A percentile compares a stretch with the other conserved stretches of the same genome.
These are phyloP conservation scores for Liolophura sinensis DNA, from an alignment of 1,140 invertebrate genomes.

Conservation along the genomic window DNA sequence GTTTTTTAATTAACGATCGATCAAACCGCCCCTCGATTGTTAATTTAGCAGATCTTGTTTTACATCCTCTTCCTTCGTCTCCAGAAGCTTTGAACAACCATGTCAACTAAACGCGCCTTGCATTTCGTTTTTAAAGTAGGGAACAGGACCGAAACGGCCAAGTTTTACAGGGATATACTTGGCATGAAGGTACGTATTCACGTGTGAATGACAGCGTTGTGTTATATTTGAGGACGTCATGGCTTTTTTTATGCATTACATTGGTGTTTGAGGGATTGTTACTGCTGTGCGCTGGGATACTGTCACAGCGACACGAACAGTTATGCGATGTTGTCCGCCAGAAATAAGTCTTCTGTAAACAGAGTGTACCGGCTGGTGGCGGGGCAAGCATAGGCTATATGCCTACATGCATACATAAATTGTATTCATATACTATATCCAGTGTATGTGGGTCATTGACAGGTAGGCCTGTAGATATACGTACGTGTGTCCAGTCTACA, in stretches of 20 bases:
- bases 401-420: too few species aligned
- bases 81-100: constrained; percentile 8
- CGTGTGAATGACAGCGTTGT: too few species aligned
- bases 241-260: background rate
- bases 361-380: too few species aligned
- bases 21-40: background rate
- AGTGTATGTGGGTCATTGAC: too few species aligned
- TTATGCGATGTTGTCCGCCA: too few species aligned
- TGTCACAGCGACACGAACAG: too few species aligned
- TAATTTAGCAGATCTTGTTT: background rate
- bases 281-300: too few species aligned
- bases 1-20: background rate
- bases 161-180: constrained; percentile 87
- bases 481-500: too few species aligned
- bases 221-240: background rate
- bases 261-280: background rate
- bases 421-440: too few species aligned
- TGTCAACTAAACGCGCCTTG: constrained; percentile 68
- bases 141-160: constrained; percentile 78
- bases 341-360: too few species aligned
- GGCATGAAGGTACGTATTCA: constrained; percentile 89
- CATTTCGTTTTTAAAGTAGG: constrained; percentile 97
- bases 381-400: too few species aligned
- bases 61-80: background rate
- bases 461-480: too few species aligned